phyloP scores from a whole-genome alignment of 2,797 vertebrate genomes.

The Steatocranus sp. region DNA sequence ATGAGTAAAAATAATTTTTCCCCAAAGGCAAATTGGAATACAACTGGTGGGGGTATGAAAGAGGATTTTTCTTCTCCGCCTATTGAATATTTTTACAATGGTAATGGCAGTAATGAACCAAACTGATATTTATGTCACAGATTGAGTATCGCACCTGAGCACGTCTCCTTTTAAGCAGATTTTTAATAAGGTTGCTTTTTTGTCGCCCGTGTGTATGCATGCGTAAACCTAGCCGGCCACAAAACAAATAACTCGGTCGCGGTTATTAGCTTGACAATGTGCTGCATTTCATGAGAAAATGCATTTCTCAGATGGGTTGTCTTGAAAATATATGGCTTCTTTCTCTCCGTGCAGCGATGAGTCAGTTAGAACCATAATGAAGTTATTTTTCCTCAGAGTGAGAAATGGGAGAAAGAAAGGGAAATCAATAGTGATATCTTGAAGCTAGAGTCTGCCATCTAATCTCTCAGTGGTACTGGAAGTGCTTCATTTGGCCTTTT shows the following conservation, averaged over 20 bases:
- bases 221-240: not conserved
- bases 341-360: constrained; percentile 60
- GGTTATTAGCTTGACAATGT: constrained; percentile 44
- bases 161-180: not conserved
- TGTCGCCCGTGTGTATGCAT: not conserved
- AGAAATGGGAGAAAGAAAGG: constrained; percentile 72
- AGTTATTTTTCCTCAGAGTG: constrained; percentile 77
- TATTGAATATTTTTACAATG: not conserved
- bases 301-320: constrained; percentile 67
- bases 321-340: constrained; percentile 71
- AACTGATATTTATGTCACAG: not conserved
- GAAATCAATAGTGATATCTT: constrained; percentile 80
- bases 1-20: constrained; percentile 26
- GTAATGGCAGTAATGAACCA: not conserved
- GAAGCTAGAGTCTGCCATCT: constrained; percentile 72
- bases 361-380: constrained; percentile 76
- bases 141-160: not conserved
- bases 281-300: constrained; percentile 51
- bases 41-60: not conserved
- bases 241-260: constrained; percentile 30
- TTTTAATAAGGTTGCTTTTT: not conserved
- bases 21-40: not conserved
- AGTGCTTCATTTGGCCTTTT: constrained; percentile 79
- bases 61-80: not conserved
- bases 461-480: constrained; percentile 76